Evolutionary conservation across 1,140 invertebrate genomes (phyloP), one percentile per base, ranked within the genome.

Genomic region (Cyphomyrmex costatus): DNA sequence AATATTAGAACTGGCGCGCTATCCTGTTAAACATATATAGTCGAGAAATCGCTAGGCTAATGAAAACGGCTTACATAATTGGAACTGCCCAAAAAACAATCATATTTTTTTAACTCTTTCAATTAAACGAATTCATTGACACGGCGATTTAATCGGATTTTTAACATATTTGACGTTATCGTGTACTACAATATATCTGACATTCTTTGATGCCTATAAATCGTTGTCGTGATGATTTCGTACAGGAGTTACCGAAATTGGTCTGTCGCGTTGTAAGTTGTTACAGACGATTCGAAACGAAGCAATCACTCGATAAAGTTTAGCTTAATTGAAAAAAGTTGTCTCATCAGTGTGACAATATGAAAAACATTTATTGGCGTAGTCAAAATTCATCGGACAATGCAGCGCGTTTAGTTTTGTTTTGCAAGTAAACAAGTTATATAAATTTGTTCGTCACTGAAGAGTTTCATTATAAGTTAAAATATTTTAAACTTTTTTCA

Each of bases 171-270:
- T 71, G 21, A 56, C 33, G 21, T 42, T 46, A 21, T 70, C 78
- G 24, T 14, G 77, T 56, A 56, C 30, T 12, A 24, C 33, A 21
- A 12, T 24, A 3, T 33, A 33, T 71, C 16, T 56, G 78, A 71
- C 51, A 70, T 42, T 74, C 24, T 49, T 49, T 74, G 21, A 53
- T 70, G 60, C 49, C 76, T 30, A 80, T 68, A 66, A 70, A 70
- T 53, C 42, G 33, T 63, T 46, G 36, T 74, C 42, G 24, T 19
- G 63, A 68, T 33, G 7, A 42, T 14, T n/a, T 36, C 30, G 36
- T 53, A 14, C 7, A 27, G 21, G 61, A n/a, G 30, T 53, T 80
- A 70, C 21, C 30, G 77, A 56, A 70, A 80, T 68, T 49, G 77
- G 14, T 49, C 63, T 58, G 77, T 79, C 77, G 21, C n/a, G 60